Evolutionary conservation across 2,797 vertebrate species (phyloP), one percentile per base, ranked within the genome.

Genomic region (Pseudochaenichthys georgianus): DNA sequence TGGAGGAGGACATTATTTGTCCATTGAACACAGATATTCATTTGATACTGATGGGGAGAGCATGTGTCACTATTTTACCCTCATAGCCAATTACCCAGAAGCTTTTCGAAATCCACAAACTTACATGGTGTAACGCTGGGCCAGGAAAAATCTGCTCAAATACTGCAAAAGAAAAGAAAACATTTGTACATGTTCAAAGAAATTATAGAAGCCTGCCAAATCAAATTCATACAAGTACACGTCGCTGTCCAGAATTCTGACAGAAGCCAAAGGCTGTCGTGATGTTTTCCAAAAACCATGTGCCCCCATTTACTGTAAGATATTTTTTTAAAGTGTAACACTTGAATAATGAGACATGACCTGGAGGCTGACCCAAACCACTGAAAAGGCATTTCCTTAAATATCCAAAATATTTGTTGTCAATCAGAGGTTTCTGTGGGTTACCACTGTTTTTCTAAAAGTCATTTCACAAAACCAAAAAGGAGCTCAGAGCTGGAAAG

Each of bases 131-230:
- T 21, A 9, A n/a, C 28, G 17, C 8, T 23, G 41, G 53, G 79
- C 88, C 80, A 82, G 80, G 78, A 88, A 90, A 88, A 79, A 58
- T 77, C 2, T 70, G 59, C 69, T 82, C 54, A 74, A 82, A 71
- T 47, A 57, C 53, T 28, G 9, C 55, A 42, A 66, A 64, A 77
- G 84, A 87, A 85, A 89, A 84, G 61, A 80, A 38, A 66, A 81
- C 47, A 81, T 77, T 82, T 83, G 81, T 42, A 76, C 42, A 52
- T 78, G 64, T 73, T 82, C 60, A 77, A 78, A 85, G 77, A 84
- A 77, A 87, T 89, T 67, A 68, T 43, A 65, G 3, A 62, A 2
- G 45, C 0, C 42, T 66, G 77, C 61, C 82, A 90, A 86, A 80
- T 76, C 54, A 68, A 41, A 81, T 66, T 85, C 75, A 65, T 19